Percentiles rank a stretch among this genome's conserved stretches.
Evolutionary conservation across 2,113 vertebrate species (phyloP).

Genomic region (Limnothrissa miodon): DNA sequence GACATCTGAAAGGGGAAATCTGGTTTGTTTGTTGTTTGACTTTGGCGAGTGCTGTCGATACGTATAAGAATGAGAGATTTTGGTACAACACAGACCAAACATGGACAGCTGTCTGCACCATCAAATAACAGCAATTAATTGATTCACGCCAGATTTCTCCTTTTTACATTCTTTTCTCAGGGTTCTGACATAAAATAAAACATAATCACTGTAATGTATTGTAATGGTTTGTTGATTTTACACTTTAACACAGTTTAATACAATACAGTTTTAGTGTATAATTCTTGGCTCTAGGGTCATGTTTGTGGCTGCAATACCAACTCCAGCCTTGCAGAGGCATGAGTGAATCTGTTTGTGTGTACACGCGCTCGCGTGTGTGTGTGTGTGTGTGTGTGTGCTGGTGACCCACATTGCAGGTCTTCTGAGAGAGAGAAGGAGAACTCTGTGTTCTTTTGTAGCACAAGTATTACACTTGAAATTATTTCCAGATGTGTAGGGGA

Average conservation of each 20-base stretch:
- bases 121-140: no score
- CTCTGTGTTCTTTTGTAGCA: conserved; percentile 66
- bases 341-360: conserved; percentile 3
- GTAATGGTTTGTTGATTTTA: not conserved
- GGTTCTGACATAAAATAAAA: not conserved
- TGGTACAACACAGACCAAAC: no score
- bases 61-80: no score
- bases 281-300: not conserved
- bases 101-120: no score
- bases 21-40: no score
- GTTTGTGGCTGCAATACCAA: not conserved
- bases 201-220: not conserved
- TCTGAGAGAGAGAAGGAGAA: conserved; percentile 50
- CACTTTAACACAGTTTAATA: not conserved
- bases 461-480: conserved; percentile 54
- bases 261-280: not conserved
- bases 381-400: conserved; percentile 31
- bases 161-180: not conserved
- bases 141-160: not conserved
- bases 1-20: not conserved
- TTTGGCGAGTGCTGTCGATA: no score
- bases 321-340: not conserved
- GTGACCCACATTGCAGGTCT: not conserved
- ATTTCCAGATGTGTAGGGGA: conserved; percentile 69
- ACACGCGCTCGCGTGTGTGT: conserved; percentile 14